Conservation (phyloP, 1,140 invertebrate genomes). For the Drosophila trapezifrons region DNA sequence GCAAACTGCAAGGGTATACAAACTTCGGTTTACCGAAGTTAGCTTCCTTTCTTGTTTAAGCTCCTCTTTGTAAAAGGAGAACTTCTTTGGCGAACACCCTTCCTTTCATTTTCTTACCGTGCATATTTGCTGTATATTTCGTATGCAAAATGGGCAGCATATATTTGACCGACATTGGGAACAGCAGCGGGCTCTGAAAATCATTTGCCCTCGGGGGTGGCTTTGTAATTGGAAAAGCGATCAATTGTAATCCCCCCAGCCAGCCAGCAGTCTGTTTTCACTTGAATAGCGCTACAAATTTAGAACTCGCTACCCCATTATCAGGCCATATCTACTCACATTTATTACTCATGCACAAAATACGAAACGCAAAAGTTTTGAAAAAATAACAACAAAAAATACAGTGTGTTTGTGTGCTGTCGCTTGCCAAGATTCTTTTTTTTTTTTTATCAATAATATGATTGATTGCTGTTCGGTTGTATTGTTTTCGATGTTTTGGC, state of each 20-base stretch:
- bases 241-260: slow-evolving; percentile 46
- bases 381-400: slow-evolving; percentile 18
- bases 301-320: slow-evolving; percentile 46
- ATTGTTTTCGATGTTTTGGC: slow-evolving; percentile 17
- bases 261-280: slow-evolving; percentile 14
- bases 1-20: fast-evolving
- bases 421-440: slow-evolving; percentile 25
- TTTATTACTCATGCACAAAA: slow-evolving; percentile 64
- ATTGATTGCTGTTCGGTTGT: slow-evolving; percentile 55
- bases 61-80: background rate
- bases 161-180: slow-evolving; percentile 56
- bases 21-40: too few species aligned
- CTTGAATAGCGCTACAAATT: slow-evolving; percentile 44
- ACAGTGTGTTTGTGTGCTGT: background rate
- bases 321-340: slow-evolving; percentile 39
- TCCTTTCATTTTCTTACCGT: background rate
- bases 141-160: slow-evolving; percentile 53
- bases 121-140: slow-evolving; percentile 8
- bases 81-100: background rate
- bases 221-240: slow-evolving; percentile 50
- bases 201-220: slow-evolving; percentile 23
- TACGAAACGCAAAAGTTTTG: slow-evolving; percentile 32
- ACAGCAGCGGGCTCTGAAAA: slow-evolving; percentile 32
- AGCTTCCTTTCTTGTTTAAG: too few species aligned
- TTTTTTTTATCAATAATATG: slow-evolving; percentile 60